Evolutionary conservation across 35 echinoderm and acorn worm species (phyloP).

Genomic region (Apostichopus californicus): DNA sequence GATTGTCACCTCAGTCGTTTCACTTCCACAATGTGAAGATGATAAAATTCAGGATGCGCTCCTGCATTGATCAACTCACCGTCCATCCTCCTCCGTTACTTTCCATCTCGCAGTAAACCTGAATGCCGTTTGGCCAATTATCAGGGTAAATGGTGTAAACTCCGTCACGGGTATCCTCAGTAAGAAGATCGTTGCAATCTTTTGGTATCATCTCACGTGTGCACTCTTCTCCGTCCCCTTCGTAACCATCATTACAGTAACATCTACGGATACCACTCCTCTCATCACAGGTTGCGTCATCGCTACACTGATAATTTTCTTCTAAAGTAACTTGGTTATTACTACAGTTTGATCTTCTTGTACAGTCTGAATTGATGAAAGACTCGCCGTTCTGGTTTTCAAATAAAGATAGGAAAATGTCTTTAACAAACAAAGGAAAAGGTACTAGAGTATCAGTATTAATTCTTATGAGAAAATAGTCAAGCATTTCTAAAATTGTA

Average conservation of each 20-base stretch:
- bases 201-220: neutral
- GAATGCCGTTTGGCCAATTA: neutral
- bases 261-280: neutral
- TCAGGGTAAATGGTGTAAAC: neutral
- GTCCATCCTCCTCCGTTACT: slow-evolving; percentile 6
- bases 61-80: neutral
- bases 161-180: neutral
- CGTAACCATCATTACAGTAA: neutral
- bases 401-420: neutral
- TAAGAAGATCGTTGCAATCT: neutral
- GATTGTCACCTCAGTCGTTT: too few species aligned
- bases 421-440: neutral
- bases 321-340: neutral
- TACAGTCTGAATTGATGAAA: neutral
- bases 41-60: too few species aligned
- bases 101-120: neutral
- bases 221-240: neutral
- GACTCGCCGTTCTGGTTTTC: neutral
- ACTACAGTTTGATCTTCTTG: neutral
- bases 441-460: neutral
- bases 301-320: neutral
- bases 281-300: slow-evolving; percentile 4
- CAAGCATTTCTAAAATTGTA: too few species aligned
- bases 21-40: too few species aligned
- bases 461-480: neutral